Evolutionary conservation across 2,113 vertebrate genomes (phyloP), one percentile per base, ranked within the genome.

Genomic region (Lichenostomus cassidix): DNA sequence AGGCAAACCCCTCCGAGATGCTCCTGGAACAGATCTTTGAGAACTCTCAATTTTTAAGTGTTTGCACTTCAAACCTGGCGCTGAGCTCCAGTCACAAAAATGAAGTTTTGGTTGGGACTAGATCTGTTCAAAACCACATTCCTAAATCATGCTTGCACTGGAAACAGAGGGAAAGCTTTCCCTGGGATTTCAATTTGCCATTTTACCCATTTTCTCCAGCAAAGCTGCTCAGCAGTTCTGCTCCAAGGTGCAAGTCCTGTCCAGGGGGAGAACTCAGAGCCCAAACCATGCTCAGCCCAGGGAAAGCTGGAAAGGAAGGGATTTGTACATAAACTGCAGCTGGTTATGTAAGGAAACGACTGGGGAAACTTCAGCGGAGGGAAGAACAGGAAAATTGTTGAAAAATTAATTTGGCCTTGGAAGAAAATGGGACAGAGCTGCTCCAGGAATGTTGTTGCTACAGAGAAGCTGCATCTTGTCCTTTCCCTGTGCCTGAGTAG

Each of bases 341-440:
- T 28, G 69, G n/a, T 92, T 95, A 93, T 7, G 14, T 94, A 94
- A 91, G 85, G 28, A 83, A 69, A 49, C 7, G 5, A 12, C 65
- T 12, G 62, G 47, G 70, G 69, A 69, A 92, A 73, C n/a, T 90
- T 83, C 75, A 80, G 63, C 77, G 35, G 42, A 82, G 63, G 63
- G 63, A 77, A 49, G 80, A 92, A 52, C 12, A 69, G 65, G 49
- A 69, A 84, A 83, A 64, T 8, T 50, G 65, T 80, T 96, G 67
- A 96, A 93, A 96, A 93, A 76, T 90, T 95, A 76, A 93, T 95
- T 85, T 90, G 50, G 53, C 74, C 59, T 85, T 46, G 85, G 82
- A 79, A 80, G 82, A 94, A 94, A 94, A 79, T 87, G 58, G 96
- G 88, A 85, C 85, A 88, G 67, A 73, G 62, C 62, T 82, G 74